Evolutionary conservation across 2,888 invertebrate genomes (phyloP).

Genomic region (Nemurella pictetii): DNA sequence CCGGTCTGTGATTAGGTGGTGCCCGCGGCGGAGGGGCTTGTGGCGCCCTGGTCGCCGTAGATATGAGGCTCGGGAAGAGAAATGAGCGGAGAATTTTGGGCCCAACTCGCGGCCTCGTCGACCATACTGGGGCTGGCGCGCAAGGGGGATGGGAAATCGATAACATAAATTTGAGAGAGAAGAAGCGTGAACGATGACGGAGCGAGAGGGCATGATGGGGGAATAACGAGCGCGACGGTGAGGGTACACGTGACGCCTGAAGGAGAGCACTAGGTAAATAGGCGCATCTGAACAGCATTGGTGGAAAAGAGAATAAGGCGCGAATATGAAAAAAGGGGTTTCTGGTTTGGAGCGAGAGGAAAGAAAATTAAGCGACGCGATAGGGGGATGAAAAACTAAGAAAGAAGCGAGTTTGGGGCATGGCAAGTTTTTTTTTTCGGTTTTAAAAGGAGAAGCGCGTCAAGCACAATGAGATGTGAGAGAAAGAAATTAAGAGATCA

Average conservation of each 20-base stretch:
- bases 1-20: conserved; percentile 26
- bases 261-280: conserved; percentile 7
- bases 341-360: not conserved
- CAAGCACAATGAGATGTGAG: conserved; percentile 29
- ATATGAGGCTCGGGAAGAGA: conserved; percentile 28
- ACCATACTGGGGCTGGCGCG: conserved; percentile 2
- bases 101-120: not conserved
- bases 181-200: conserved; percentile 17
- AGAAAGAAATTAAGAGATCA: conserved; percentile 6
- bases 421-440: conserved; percentile 2
- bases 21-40: not conserved
- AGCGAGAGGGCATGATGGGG: conserved; percentile 3
- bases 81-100: not conserved
- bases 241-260: not conserved
- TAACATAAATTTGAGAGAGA: conserved; percentile 37
- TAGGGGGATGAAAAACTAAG: not conserved
- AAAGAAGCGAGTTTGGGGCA: not conserved
- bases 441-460: conserved; percentile 26
- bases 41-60: conserved; percentile 12
- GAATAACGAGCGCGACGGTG: not conserved
- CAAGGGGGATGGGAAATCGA: conserved; percentile 34
- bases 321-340: not conserved
- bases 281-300: conserved; percentile 2
- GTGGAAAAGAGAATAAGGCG: conserved; percentile 9
- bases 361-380: conserved; percentile 14